phyloP scores from a whole-genome alignment of 1,140 invertebrate species.

The Neoseiulus cucumeris region DNA sequence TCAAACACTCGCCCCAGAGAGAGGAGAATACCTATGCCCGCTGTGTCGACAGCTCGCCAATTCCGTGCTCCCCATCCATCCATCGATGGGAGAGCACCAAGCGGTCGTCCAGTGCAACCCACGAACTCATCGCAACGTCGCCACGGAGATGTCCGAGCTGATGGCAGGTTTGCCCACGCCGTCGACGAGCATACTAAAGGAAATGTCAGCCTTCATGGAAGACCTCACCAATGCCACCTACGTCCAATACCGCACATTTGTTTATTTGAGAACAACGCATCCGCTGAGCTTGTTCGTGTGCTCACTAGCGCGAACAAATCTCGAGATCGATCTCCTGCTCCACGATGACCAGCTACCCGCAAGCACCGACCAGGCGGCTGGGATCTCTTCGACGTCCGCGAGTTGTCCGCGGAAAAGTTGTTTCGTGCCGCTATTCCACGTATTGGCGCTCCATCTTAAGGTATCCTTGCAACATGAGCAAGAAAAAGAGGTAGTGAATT shows the following conservation, averaged over 20 bases:
- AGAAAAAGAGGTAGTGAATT: neutral
- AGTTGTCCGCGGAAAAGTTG: neutral
- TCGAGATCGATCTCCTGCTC: slow-evolving; percentile 72
- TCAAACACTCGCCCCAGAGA: slow-evolving; percentile 26
- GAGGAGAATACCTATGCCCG: slow-evolving; percentile 79
- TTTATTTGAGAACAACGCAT: slow-evolving; percentile 26
- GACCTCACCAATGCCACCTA: slow-evolving; percentile 65
- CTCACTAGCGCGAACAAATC: slow-evolving; percentile 68
- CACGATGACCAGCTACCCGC: slow-evolving; percentile 30
- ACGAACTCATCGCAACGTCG: slow-evolving; percentile 13
- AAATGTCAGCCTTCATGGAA: slow-evolving; percentile 56
- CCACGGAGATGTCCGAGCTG: slow-evolving; percentile 13
- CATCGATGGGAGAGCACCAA: slow-evolving; percentile 12
- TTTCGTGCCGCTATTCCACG: slow-evolving; percentile 57
- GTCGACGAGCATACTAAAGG: slow-evolving; percentile 30
- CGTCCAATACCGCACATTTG: slow-evolving; percentile 32
- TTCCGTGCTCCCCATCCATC: slow-evolving; percentile 66
- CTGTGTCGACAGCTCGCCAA: slow-evolving; percentile 81
- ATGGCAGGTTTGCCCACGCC: slow-evolving; percentile 18
- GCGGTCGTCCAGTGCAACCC: slow-evolving; percentile 14
- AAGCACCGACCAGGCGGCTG: neutral
- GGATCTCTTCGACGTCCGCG: neutral
- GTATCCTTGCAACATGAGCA: slow-evolving; percentile 25
- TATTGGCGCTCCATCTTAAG: slow-evolving; percentile 60
- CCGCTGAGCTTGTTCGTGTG: slow-evolving; percentile 68